Base-by-base conservation (phyloP, 2,113 vertebrate species). In the Sphaerodactylus townsendi region DNA sequence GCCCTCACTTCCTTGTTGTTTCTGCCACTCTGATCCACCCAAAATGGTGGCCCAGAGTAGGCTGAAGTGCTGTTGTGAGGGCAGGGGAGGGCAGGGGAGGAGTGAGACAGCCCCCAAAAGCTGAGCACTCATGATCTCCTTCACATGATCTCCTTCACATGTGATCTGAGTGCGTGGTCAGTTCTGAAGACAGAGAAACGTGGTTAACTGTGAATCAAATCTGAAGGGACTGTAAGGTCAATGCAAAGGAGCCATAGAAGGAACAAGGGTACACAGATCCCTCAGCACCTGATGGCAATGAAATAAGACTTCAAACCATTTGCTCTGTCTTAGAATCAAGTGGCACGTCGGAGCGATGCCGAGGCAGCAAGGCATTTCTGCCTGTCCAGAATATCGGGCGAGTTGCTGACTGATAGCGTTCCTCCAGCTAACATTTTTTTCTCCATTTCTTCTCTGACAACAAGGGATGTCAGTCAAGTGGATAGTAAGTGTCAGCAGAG, bases 341-440 rank as follows among this genome's bases (percentile, higher is more conserved):
- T 99, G 97, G 99, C 98, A 97, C 99, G 99, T 95, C 99, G 99
- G 95, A 99, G 98, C 96, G 99, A 99, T 95, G 98, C 99, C 99
- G 99, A 98, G 97, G 99, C 98, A 97, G 97, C 97, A 97, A 99
- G 98, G 97, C 99, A 99, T 99, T 99, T 99, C 97, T 99, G 99
- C 98, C 98, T 99, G 98, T 99, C 99, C 99, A 99, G 98, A 97
- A 98, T 98, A 95, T 99, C 99, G 98, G 98, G 97, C 95, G 98
- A 98, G 96, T 99, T 98, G 98, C 92, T 98, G 98, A 97, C 97
- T 98, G 98, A 97, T 96, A 97, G 98, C 98, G 98, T 98, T 97
- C 98, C 98, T 98, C 98, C 98, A 8, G 97, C 94, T 39, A 96
- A 93, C 66, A 95, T 92, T 91, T 96, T 98, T 94, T n/a, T n/a